Evolutionary conservation across 2,797 vertebrate species (phyloP), one percentile per base, ranked within the genome.

Genomic region (Myiothlypis coronata): DNA sequence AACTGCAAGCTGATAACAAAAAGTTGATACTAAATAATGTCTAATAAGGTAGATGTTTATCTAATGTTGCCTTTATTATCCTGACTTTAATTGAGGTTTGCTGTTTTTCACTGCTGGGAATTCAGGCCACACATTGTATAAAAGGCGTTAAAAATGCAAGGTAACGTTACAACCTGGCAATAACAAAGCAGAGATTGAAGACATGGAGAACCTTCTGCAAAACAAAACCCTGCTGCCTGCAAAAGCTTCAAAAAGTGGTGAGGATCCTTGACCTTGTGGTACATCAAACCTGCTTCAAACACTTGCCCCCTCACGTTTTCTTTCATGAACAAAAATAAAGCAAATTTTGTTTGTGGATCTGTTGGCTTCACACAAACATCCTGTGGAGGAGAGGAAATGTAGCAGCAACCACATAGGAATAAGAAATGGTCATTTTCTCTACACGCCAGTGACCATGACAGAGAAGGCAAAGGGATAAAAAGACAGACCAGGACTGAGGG

Each of bases 381-480:
- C 13, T 14, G n/a, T 6, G 14, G 8, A 9, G 17, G 15, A 44
- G n/a, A 78, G 34, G 14, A 82, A 65, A 63, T 12, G 13, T 4
- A 28, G 2, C 3, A 64, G 32, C 34, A 2, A 3, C 2, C 6
- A 28, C 28, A 28, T 0, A 60, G 7, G 6, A 81, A 13, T 26
- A 35, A 64, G 20, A n/a, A 70, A 47, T 50, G 4, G 0, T 47
- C 14, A 3, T 19, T 26, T 18, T 43, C 18, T 78, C 20, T 55
- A 12, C 6, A 10, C 6, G 21, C 3, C 56, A 69, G 32, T 14
- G 43, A 19, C 14, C 26, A 35, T 8, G 57, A 63, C 1, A 76
- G 59, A 72, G 39, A 63, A 47, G 3, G 6, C 3, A 63, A 64
- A 52, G 0, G 1, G 5, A 21, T 59, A 11, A 67, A 68, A 39